phyloP scores from a whole-genome alignment of 2,888 invertebrate genomes.

The Exocentrus adspersus region DNA sequence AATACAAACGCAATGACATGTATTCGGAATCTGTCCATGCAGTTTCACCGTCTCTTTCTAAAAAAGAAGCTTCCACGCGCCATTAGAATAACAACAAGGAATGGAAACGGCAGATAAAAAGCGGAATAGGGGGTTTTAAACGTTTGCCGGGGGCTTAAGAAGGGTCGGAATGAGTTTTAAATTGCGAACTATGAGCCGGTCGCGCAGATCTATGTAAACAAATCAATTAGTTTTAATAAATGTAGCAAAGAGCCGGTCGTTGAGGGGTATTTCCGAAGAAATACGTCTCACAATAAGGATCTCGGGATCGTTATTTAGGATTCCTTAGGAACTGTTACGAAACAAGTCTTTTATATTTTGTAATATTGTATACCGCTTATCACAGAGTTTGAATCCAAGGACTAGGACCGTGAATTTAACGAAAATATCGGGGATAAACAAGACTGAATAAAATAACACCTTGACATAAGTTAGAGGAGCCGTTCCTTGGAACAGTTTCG shows the following conservation, averaged over 20 bases:
- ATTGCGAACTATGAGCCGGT: slow-evolving; percentile 5
- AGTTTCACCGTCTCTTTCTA: too few relatives aligned
- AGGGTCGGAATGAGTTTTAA: slow-evolving; percentile 13
- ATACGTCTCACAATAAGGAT: background rate
- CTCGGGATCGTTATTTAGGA: too few relatives aligned
- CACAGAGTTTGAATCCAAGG: too few relatives aligned
- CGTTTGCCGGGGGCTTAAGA: slow-evolving; percentile 23
- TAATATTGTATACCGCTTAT: too few relatives aligned
- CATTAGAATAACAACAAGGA: slow-evolving; percentile 18
- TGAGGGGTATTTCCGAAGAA: background rate
- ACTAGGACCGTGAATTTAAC: too few relatives aligned
- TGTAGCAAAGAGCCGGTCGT: background rate
- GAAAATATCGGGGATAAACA: background rate
- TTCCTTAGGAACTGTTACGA: too few relatives aligned
- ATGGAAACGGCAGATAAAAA: slow-evolving; percentile 11
- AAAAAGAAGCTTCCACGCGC: too few relatives aligned
- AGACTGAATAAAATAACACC: slow-evolving; percentile 1
- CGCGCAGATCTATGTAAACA: slow-evolving; percentile 11
- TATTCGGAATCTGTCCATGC: background rate
- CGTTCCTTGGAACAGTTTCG: background rate
- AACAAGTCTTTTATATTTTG: too few relatives aligned
- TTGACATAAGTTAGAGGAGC: background rate
- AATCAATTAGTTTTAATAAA: slow-evolving; percentile 19
- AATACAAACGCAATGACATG: too few relatives aligned
- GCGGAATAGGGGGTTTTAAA: slow-evolving; percentile 33